Evolutionary conservation across 2,113 vertebrate species (phyloP), one percentile per base, ranked within the genome.

Genomic region (Excalfactoria chinensis): DNA sequence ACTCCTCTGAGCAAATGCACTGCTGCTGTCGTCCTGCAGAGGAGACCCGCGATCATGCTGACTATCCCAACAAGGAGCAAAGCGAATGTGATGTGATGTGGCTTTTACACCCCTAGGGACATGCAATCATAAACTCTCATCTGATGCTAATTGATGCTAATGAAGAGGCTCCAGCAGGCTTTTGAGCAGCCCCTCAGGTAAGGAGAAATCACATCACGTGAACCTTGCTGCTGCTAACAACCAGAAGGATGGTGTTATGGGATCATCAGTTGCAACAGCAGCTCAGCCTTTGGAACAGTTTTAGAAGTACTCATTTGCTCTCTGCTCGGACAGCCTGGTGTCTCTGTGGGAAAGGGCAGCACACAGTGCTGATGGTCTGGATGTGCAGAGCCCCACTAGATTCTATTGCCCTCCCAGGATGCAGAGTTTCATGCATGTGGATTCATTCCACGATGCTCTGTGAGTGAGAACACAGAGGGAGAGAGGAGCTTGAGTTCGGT

Each of bases 101-200:
- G 75, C 67, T 55, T 92, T 69, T 58, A 34, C 7, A 44, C 34
- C 62, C 82, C 55, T 59, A 55, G 64, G 63, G 70, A 94, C 88
- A 84, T 35, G 63, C 41, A 79, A 16, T 72, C 67, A 58, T 62
- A 67, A 86, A 75, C 49, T 78, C 56, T 79, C n/a, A 58, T 84
- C 51, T 79, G 35, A 73, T 86, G 73, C 48, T 88, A 82, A 90
- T 37, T 84, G 55, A 63, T 79, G 67, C 72, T 70, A 84, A 83
- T 41, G 15, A 44, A 78, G 92, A 69, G 49, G 67, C 32, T 87
- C 40, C 43, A 78, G 48, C 35, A 93, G 86, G 75, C 35, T 88
- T 86, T 17, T 32, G 18, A 89, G 63, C 11, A 79, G 40, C 35
- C 35, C 49, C 1, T 4, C 68, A 85, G 75, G 60, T 77, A 88